Evolutionary conservation across 2,797 vertebrate species (phyloP).

Genomic region (Valencia hispanica): DNA sequence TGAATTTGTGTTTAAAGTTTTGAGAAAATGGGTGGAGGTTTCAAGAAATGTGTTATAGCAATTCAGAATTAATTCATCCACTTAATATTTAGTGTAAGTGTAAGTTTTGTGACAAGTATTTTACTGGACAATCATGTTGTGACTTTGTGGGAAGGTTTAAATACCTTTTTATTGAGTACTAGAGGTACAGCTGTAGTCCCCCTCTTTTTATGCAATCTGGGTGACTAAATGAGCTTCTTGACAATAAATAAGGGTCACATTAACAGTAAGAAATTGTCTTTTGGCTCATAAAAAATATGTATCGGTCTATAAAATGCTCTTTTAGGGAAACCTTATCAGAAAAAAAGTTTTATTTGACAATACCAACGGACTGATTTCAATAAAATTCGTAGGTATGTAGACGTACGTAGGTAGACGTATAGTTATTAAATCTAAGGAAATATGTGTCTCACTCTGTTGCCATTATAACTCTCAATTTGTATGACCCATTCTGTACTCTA

Average conservation of each 20-base stretch:
- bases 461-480: not conserved
- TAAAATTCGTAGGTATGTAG: too few relatives aligned
- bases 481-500: conserved; percentile 23
- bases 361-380: not conserved
- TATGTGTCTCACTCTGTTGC: not conserved
- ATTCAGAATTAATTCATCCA: not conserved
- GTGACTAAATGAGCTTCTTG: not conserved
- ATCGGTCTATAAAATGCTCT: not conserved
- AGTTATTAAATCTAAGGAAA: not conserved
- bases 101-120: too few relatives aligned
- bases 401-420: too few relatives aligned
- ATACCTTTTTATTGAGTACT: too few relatives aligned
- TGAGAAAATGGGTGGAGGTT: too few relatives aligned
- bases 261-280: not conserved
- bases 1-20: too few relatives aligned
- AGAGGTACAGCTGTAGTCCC: not conserved
- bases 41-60: too few relatives aligned
- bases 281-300: not conserved
- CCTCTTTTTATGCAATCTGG: not conserved
- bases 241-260: not conserved
- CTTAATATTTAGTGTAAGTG: not conserved
- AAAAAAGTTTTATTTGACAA: not conserved
- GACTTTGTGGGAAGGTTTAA: too few relatives aligned
- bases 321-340: not conserved
- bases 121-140: too few relatives aligned